Percentiles rank a stretch among this genome's conserved stretches.
Conservation (phyloP, 2,888 invertebrate species). For the Prosapia bicincta region DNA sequence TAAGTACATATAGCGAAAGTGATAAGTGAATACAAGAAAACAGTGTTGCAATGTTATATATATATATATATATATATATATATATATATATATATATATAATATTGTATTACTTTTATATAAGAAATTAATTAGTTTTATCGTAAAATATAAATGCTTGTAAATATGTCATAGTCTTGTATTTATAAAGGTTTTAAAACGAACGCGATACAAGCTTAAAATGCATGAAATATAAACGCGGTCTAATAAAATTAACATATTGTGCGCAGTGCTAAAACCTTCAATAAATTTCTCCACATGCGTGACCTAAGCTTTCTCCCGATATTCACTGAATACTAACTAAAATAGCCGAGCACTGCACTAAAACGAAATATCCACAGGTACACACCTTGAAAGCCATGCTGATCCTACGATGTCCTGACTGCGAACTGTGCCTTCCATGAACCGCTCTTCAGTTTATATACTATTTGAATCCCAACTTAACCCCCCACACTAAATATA, state of each 20-base stretch:
- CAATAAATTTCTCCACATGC: neutral
- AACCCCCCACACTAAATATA: neutral
- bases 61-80: no score
- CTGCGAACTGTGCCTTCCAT: neutral
- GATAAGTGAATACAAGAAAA: no score
- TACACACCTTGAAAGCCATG: constrained; percentile 26
- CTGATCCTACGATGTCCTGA: neutral
- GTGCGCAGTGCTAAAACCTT: neutral
- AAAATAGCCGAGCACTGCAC: neutral
- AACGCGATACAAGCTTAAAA: neutral
- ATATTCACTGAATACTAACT: neutral
- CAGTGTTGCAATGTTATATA: no score
- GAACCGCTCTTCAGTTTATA: neutral
- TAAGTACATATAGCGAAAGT: no score
- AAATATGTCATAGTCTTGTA: no score
- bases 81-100: no score
- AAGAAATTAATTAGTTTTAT: no score
- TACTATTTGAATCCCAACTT: neutral
- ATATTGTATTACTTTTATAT: no score
- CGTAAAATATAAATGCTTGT: no score
- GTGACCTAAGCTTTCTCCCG: neutral
- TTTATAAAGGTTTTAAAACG: no score
- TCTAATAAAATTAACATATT: neutral
- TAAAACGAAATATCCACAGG: neutral
- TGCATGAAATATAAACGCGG: neutral